A percentile compares a stretch with the other conserved stretches of the same genome.
phyloP scores from a whole-genome alignment of 1,140 invertebrate species.

The Drosophila auraria region DNA sequence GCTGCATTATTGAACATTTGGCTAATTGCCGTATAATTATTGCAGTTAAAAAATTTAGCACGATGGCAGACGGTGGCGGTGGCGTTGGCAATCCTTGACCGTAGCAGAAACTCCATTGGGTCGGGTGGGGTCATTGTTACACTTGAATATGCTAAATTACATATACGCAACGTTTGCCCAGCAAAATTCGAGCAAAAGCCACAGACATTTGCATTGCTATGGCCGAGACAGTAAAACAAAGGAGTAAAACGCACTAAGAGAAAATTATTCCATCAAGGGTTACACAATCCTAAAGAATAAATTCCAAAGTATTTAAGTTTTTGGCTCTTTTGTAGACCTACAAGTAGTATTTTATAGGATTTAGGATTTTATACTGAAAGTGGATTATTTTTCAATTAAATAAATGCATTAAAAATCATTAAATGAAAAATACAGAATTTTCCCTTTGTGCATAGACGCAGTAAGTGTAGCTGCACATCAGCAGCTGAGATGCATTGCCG shows the following conservation, averaged over 20 bases:
- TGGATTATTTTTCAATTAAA: no score
- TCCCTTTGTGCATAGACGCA: background rate
- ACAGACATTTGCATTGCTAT: conserved; percentile 61
- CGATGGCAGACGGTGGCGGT: conserved; percentile 26
- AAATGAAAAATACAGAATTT: background rate
- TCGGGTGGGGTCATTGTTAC: conserved; percentile 33
- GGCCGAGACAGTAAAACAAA: conserved; percentile 20
- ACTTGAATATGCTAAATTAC: conserved; percentile 47
- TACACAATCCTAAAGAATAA: background rate
- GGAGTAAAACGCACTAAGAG: conserved; percentile 10
- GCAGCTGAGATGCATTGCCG: conserved; percentile 22
- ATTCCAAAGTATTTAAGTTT: no score
- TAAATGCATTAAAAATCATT: no score
- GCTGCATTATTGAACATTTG: conserved; percentile 83
- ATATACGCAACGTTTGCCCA: conserved; percentile 52
- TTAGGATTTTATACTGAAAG: no score
- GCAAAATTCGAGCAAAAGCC: conserved; percentile 44
- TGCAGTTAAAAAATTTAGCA: conserved; percentile 81
- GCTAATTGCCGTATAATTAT: conserved; percentile 83
- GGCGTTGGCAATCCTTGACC: conserved; percentile 57
- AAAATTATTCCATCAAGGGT: background rate
- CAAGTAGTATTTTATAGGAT: no score
- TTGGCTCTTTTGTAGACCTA: no score
- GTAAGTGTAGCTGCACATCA: background rate
- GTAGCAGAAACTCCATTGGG: conserved; percentile 24